phyloP scores from a whole-genome alignment of 2,888 invertebrate species.

The Protophormia terraenovae region DNA sequence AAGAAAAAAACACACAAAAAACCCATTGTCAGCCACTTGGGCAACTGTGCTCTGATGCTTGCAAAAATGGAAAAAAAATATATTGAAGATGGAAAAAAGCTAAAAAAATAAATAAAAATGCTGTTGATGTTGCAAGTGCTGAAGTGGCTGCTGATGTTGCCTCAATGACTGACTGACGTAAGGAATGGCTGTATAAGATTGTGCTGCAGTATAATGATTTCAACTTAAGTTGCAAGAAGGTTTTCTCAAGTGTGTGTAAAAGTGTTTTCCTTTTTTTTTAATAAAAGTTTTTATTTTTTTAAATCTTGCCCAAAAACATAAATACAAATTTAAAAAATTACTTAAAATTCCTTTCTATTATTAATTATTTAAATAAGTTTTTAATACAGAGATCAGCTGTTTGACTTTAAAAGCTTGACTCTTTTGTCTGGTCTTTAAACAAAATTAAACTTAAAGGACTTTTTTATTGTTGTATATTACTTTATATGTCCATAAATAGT shows the following conservation, averaged over 20 bases:
- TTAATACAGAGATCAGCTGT: conserved; percentile 13
- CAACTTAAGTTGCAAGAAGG: background rate
- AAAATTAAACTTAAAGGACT: conserved; percentile 28
- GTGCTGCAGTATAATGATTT: conserved; percentile 31
- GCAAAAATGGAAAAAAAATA: conserved; percentile 8
- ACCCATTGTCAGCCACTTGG: conserved; percentile 60
- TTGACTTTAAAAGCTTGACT: background rate
- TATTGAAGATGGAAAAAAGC: conserved; percentile 11
- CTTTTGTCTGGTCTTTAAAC: background rate
- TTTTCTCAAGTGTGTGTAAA: background rate
- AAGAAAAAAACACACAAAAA: conserved; percentile 4
- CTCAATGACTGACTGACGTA: conserved; percentile 31
- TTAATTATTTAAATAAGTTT: background rate
- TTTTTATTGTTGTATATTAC: conserved; percentile 10
- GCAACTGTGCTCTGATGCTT: conserved; percentile 48
- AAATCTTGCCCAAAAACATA: too few species aligned
- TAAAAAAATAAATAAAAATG: conserved; percentile 8
- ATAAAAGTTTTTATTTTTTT: too few species aligned
- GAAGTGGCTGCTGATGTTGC: conserved; percentile 57
- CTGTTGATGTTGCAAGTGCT: conserved; percentile 62
- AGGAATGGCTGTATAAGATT: conserved; percentile 1
- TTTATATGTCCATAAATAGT: background rate
- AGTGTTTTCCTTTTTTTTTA: background rate
- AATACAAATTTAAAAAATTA: too few species aligned
- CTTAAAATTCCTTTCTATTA: too few species aligned